Percentiles rank a stretch among this genome's conserved stretches.
Evolutionary conservation across 2,113 vertebrate genomes (phyloP).

Genomic region (Pterocles burchelli): DNA sequence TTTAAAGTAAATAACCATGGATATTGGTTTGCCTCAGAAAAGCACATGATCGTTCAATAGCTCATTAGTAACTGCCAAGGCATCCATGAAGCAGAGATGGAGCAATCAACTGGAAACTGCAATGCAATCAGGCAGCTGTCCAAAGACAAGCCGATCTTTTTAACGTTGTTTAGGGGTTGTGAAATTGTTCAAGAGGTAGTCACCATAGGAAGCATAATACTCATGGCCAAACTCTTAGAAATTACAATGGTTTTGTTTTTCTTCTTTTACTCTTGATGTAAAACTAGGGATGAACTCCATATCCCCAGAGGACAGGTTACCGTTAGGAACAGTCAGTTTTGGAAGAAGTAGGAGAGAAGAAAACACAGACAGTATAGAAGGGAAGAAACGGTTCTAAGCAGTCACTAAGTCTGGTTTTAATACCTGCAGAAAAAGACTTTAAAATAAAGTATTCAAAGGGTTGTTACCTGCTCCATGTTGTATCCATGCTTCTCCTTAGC

Average conservation of each 20-base stretch:
- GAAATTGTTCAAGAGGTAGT: background rate
- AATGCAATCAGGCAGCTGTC: background rate
- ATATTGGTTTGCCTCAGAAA: background rate
- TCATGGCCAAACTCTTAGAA: background rate
- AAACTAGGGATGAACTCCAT: background rate
- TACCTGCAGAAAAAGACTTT: background rate
- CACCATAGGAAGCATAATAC: background rate
- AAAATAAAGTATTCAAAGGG: background rate
- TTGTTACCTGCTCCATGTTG: constrained; percentile 95
- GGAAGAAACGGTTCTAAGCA: background rate
- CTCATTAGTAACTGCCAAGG: constrained; percentile 21
- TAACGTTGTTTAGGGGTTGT: background rate
- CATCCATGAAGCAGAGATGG: background rate
- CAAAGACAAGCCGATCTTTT: constrained; percentile 14
- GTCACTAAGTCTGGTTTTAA: background rate
- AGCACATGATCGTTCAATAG: constrained; percentile 7
- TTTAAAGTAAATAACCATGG: background rate
- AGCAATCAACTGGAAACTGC: constrained; percentile 24
- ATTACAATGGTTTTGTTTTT: background rate
- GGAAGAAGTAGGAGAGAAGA: background rate
- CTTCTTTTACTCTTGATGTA: background rate
- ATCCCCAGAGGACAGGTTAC: background rate
- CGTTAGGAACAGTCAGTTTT: background rate
- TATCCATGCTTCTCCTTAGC: constrained; percentile 97
- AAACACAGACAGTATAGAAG: background rate